Evolutionary conservation across 2,797 vertebrate species (phyloP), one percentile per base, ranked within the genome.

Genomic region (Loriculus beryllinus): DNA sequence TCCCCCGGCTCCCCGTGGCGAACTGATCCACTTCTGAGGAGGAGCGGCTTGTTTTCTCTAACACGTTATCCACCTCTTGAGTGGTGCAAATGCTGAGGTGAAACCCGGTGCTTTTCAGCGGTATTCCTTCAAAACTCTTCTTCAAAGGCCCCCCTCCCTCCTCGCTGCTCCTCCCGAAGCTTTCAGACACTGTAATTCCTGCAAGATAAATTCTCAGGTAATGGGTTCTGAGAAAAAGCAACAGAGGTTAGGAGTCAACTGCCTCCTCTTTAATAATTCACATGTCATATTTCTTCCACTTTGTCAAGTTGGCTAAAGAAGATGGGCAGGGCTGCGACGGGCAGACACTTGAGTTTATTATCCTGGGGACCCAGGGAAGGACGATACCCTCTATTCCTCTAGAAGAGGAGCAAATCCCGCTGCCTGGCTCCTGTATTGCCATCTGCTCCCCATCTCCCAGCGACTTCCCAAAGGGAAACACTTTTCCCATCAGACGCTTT

Each of bases 251-350:
- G 95, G 97, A 98, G 98, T 98, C 97, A 98, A 97, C 97, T 97
- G 95, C 93, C 95, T 95, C 87, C 96, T 97, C 97, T 97, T 98
- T 97, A 98, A 98, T 98, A 98, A 98, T 98, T 97, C 97, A 97
- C 96, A 54, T 97, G 97, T 97, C 97, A 96, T 97, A 96, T 98
- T 97, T 97, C 96, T 97, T 96, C 96, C 95, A 96, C 88, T 95
- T 91, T 97, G 97, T 97, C 97, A 97, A 95, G 96, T 96, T 96
- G 96, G 93, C 96, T 97, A 95, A 97, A 96, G 97, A 97, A 97
- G 97, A 97, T 89, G 90, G 97, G 95, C 94, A 95, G 94, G 87
- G 75, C 88, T 92, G 97, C 90, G 94, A 90, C 60, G 40, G 94
- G 63, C 42, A 64, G 90, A 86, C 79, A 92, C 94, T 95, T 45